Evolutionary conservation across 2,113 vertebrate species (phyloP).

Genomic region (Halichoeres trimaculatus): DNA sequence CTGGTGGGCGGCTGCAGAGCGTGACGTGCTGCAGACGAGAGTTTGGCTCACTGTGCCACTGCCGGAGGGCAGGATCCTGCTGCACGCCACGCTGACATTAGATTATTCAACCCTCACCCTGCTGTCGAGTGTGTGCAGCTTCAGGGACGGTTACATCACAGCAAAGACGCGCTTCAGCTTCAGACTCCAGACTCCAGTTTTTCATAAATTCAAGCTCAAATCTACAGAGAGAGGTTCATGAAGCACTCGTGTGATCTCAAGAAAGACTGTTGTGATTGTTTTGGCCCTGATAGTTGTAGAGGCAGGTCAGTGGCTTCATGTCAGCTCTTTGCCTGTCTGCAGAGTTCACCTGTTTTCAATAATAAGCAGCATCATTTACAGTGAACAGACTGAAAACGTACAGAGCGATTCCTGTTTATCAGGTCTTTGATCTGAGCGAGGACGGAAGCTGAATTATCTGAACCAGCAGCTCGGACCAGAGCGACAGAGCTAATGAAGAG

Average conservation of each 20-base stretch:
- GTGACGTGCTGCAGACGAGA: background rate
- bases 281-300: too few relatives aligned
- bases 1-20: background rate
- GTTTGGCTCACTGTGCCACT: background rate
- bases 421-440: background rate
- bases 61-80: constrained; percentile 17
- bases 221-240: background rate
- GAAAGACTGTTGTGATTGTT: too few relatives aligned
- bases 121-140: background rate
- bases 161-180: background rate
- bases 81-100: constrained; percentile 13
- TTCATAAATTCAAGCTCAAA: background rate
- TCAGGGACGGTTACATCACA: background rate
- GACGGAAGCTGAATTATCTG: constrained; percentile 31
- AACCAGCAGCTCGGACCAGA: constrained; percentile 23
- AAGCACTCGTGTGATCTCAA: too few relatives aligned
- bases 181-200: background rate
- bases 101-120: background rate
- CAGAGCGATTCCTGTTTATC: background rate
- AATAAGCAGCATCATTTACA: background rate
- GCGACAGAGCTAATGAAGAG: constrained; percentile 37
- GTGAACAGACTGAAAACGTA: background rate
- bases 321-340: background rate
- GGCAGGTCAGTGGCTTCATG: too few relatives aligned
- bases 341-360: background rate